phyloP scores from a whole-genome alignment of 2,888 invertebrate genomes.

The Folsomia manolachei region DNA sequence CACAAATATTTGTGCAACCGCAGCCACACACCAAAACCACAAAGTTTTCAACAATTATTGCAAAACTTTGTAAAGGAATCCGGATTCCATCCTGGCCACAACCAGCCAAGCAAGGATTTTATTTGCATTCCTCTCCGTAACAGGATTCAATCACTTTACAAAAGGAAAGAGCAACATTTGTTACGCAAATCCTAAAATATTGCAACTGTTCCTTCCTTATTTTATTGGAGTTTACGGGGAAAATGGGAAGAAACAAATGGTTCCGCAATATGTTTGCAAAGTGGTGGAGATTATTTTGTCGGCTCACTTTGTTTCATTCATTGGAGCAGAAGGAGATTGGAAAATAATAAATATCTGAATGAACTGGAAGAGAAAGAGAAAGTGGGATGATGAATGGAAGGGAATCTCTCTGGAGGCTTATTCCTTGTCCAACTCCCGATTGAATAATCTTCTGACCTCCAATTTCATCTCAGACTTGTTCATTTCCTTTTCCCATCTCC shows the following conservation, averaged over 20 bases:
- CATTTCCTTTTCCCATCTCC: neutral
- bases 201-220: neutral
- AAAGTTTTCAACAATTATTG: conserved; percentile 1
- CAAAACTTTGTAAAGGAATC: conserved; percentile 2
- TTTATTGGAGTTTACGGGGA: neutral
- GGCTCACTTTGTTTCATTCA: too few species aligned
- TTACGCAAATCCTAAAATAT: neutral
- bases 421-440: neutral
- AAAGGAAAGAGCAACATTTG: too few species aligned
- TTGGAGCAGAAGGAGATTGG: too few species aligned
- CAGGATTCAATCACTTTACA: too few species aligned
- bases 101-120: too few species aligned
- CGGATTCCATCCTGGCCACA: too few species aligned
- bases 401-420: conserved; percentile 34
- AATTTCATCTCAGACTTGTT: too few species aligned
- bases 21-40: neutral
- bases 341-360: conserved; percentile 30
- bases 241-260: neutral
- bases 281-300: neutral
- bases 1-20: neutral
- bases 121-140: too few species aligned
- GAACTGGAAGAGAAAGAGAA: conserved; percentile 26
- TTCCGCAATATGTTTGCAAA: neutral
- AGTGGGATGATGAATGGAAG: conserved; percentile 43
- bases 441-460: conserved; percentile 13